Percentiles rank a stretch among this genome's conserved stretches.
Conservation (phyloP, 64 coral and sea anemone genomes). For the Stichodactyla helianthus region DNA sequence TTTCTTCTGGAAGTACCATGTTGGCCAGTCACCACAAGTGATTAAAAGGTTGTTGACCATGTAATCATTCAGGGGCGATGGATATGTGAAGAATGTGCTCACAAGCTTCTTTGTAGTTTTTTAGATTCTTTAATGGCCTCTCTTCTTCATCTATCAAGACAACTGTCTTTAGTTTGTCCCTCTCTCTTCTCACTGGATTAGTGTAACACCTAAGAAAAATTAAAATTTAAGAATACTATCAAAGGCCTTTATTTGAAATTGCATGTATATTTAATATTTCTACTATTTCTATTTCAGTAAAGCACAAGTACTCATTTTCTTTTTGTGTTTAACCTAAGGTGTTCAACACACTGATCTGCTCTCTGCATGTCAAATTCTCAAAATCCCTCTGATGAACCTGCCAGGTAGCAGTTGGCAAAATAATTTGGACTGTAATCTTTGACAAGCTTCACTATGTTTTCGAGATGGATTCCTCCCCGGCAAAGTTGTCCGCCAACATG, state of each 20-base stretch:
- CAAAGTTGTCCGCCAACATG: background rate
- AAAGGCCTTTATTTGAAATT: background rate
- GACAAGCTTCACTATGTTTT: background rate
- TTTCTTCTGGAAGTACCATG: constrained; percentile 62
- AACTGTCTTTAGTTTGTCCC: background rate
- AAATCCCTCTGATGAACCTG: background rate
- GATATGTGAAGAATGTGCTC: constrained; percentile 1
- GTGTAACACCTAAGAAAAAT: background rate
- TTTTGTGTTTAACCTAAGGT: background rate
- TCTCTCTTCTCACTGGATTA: background rate
- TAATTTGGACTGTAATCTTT: background rate
- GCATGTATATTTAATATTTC: background rate
- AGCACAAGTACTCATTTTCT: too few species aligned
- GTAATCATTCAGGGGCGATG: constrained; percentile 9
- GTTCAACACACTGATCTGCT: constrained; percentile 16
- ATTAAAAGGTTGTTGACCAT: constrained; percentile 15
- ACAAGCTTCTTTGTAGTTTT: constrained; percentile 13
- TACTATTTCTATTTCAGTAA: too few species aligned
- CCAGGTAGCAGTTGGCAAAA: background rate
- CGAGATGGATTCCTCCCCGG: constrained; percentile 29
- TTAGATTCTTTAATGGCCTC: constrained; percentile 1
- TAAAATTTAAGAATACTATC: background rate
- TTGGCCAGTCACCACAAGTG: constrained; percentile 46
- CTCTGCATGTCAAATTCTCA: constrained; percentile 16
- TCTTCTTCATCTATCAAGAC: constrained; percentile 35